These are phyloP conservation scores for Leucopternis melanops DNA, from an alignment of 2,113 vertebrate genomes.

Conservation along the genomic window DNA sequence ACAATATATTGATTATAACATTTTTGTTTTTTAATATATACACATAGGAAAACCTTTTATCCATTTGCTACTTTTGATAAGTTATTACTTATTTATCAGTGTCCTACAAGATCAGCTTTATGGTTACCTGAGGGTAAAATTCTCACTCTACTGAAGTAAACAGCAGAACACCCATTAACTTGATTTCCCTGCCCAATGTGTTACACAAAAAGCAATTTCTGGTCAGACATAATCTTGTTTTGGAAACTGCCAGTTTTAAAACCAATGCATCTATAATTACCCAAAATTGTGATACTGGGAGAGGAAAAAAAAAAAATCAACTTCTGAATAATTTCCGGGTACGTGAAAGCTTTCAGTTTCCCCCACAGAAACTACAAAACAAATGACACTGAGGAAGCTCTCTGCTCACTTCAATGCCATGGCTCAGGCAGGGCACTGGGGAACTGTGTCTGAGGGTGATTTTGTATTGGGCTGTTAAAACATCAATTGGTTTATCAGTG, in stretches of 20 bases:
- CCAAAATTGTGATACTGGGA: neutral
- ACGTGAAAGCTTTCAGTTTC: neutral
- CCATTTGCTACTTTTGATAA: neutral
- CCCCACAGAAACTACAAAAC: neutral
- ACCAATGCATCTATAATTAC: neutral
- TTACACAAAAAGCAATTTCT: neutral
- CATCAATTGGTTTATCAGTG: neutral
- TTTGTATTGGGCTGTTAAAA: neutral
- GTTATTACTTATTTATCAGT: neutral
- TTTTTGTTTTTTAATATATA: neutral
- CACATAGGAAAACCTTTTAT: neutral
- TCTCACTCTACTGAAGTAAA: neutral
- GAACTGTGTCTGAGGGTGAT: fast-evolving
- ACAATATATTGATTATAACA: neutral
- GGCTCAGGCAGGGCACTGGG: neutral
- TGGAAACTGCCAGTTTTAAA: neutral
- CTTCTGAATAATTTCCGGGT: neutral
- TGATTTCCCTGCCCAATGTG: neutral
- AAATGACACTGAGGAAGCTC: neutral
- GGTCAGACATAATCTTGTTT: neutral
- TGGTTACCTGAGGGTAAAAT: neutral
- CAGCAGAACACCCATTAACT: neutral
- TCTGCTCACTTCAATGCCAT: neutral
- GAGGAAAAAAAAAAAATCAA: neutral
- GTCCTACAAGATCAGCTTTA: neutral